Base-by-base conservation (phyloP, 2,113 vertebrate genomes). In the Oncorhynchus nerka region DNA sequence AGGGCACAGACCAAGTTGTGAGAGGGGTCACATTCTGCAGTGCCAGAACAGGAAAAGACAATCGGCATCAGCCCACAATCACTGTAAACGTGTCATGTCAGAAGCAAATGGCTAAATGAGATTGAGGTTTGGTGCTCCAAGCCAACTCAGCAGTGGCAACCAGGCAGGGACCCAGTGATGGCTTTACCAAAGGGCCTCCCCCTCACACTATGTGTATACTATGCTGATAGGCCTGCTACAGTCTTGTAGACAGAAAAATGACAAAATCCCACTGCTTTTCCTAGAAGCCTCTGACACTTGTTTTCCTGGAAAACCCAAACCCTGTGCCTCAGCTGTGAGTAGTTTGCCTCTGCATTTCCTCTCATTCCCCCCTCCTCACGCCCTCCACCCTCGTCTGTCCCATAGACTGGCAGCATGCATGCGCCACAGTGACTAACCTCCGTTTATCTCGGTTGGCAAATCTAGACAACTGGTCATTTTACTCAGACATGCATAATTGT, bases 381-480 rank as follows among this genome's bases (percentile, higher is more conserved):
- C 80, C 83, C 81, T 80, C 73, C 78, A 71, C 72, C 20, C 24
- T 24, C 1, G 24, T 24, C 24, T 24, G 24, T 24, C 24, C 24
- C 24, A 24, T 24, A 24, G 24, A 24, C 24, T 24, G 24, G 24
- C 24, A 24, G 24, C 24, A 24, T 24, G 24, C 72, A 26, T 51
- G 9, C 66, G 24, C 74, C 83, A 75, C 77, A 79, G 83, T 86
- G 74, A 89, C 85, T 83, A 78, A 82, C 68, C 78, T 83, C 78
- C 30, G 76, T 83, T 79, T 84, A 88, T 90, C 86, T 87, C 72
- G 24, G 81, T 89, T 87, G 81, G 84, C 83, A 19, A 76, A 90
- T 90, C 88, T 86, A 85, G 86, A 91, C 86, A 90, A 76, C 81
- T 72, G 77, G 79, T 89, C 84, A 89, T 90, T 90, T 88, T 82